A percentile compares a stretch with the other conserved stretches of the same genome.
Conservation (phyloP, 2,113 vertebrate species). For the Thalassarche chlororhynchos region DNA sequence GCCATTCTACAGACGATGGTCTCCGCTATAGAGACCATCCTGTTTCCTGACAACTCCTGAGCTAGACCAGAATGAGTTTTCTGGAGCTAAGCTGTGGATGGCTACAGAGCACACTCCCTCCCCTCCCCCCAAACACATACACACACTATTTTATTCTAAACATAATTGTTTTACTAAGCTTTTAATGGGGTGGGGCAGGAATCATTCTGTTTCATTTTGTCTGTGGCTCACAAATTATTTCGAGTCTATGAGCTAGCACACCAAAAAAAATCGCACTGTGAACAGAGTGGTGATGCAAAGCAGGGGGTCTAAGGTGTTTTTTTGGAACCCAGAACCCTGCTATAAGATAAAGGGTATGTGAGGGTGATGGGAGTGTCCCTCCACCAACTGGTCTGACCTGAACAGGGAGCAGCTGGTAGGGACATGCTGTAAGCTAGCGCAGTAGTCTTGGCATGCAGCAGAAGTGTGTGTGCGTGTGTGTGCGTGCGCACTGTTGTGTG, state of each 20-base stretch:
- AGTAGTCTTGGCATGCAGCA: neutral
- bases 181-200: neutral
- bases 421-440: neutral
- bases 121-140: neutral
- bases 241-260: neutral
- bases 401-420: neutral
- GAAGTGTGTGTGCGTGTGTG: accelerated
- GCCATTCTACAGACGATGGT: neutral
- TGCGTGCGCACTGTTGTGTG: accelerated
- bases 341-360: neutral
- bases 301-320: neutral
- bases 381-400: neutral
- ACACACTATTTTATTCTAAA: neutral
- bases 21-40: accelerated
- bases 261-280: neutral
- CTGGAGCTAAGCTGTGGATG: neutral
- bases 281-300: neutral
- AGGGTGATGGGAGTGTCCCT: neutral
- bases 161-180: neutral
- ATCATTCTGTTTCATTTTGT: neutral
- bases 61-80: neutral
- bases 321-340: neutral
- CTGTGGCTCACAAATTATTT: neutral
- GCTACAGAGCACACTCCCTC: neutral
- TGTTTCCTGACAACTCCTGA: neutral